phyloP scores from a whole-genome alignment of 2,797 vertebrate genomes.

The Rachycentron canadum region DNA sequence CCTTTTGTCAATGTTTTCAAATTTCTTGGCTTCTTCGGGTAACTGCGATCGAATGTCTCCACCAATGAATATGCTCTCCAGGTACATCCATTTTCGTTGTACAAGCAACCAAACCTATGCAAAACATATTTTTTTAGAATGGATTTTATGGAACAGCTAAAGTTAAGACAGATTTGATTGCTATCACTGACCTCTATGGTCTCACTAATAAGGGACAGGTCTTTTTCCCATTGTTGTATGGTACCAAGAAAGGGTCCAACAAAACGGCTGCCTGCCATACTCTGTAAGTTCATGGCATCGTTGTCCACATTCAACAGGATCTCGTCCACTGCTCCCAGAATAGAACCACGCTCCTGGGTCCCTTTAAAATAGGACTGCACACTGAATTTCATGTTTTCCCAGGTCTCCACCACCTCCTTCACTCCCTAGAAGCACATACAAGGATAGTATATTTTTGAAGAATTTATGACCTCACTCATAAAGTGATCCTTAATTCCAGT shows the following conservation, averaged over 20 bases:
- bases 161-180: neutral
- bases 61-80: slow-evolving; percentile 97
- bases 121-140: slow-evolving; percentile 15
- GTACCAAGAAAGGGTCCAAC: slow-evolving; percentile 93
- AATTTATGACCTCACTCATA: slow-evolving; percentile 1
- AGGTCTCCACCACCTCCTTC: slow-evolving; percentile 92
- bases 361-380: slow-evolving; percentile 92
- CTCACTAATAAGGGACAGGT: slow-evolving; percentile 93
- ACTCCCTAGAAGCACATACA: slow-evolving; percentile 85
- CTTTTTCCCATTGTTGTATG: slow-evolving; percentile 93
- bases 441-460: neutral
- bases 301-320: slow-evolving; percentile 92
- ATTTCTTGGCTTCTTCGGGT: slow-evolving; percentile 94
- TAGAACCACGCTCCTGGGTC: slow-evolving; percentile 88
- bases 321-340: slow-evolving; percentile 92
- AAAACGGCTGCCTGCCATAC: slow-evolving; percentile 93
- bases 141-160: slow-evolving; percentile 2
- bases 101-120: slow-evolving; percentile 93
- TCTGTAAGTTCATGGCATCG: slow-evolving; percentile 93
- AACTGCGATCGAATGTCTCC: slow-evolving; percentile 94
- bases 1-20: slow-evolving; percentile 90
- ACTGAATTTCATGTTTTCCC: slow-evolving; percentile 92
- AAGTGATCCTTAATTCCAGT: neutral
- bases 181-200: slow-evolving; percentile 91
- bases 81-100: slow-evolving; percentile 98